Percentiles rank a stretch among this genome's conserved stretches.
phyloP scores from a whole-genome alignment of 2,113 vertebrate genomes.

The Riparia riparia region DNA sequence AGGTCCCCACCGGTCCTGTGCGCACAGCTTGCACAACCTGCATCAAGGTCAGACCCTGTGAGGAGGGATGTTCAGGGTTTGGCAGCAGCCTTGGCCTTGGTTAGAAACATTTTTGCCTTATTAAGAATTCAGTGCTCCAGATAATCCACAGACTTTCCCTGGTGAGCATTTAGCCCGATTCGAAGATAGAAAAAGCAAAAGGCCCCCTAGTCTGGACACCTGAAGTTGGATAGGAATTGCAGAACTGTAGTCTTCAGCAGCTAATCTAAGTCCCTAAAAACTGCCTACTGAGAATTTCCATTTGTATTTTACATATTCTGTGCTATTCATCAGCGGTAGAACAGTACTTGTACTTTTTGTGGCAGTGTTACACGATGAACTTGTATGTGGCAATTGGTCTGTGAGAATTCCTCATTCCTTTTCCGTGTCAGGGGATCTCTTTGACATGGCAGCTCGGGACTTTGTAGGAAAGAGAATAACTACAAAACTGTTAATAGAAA shows the following conservation, averaged over 20 bases:
- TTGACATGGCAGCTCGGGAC: background rate
- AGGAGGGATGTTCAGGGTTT: fast-evolving
- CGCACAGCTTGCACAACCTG: background rate
- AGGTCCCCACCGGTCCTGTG: too few relatives aligned
- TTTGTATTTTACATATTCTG: background rate
- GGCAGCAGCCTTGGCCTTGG: background rate
- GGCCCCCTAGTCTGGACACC: background rate
- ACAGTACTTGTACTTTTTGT: background rate
- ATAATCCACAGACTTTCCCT: background rate
- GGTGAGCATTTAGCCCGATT: fast-evolving
- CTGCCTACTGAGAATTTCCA: background rate
- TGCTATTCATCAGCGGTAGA: background rate
- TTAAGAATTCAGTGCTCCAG: background rate
- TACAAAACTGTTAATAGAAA: background rate
- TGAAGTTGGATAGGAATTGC: fast-evolving
- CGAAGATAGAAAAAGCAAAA: fast-evolving
- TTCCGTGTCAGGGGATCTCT: background rate
- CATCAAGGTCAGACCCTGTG: background rate
- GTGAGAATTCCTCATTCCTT: background rate
- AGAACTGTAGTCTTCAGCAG: background rate
- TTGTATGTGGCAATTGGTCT: fast-evolving
- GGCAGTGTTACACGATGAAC: too few relatives aligned
- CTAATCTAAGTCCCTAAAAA: background rate
- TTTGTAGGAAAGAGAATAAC: background rate
- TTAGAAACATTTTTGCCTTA: background rate